Evolutionary conservation across 2,113 vertebrate genomes (phyloP).

Genomic region (Cygnus buccinator): DNA sequence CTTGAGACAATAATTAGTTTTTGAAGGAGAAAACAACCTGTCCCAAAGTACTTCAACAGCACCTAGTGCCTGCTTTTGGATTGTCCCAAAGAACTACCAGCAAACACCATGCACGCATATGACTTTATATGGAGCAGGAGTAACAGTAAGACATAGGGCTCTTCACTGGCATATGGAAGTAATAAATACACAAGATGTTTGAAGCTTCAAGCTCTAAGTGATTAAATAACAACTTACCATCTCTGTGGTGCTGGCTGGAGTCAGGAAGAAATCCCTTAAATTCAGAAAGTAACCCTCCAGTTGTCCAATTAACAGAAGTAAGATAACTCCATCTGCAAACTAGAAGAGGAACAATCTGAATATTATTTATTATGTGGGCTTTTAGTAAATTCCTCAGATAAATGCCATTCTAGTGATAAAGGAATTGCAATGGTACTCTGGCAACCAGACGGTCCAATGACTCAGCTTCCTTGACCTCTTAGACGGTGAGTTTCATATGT

Average conservation of each 20-base stretch:
- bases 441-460: neutral
- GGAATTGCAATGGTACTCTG: neutral
- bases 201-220: neutral
- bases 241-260: constrained; percentile 78
- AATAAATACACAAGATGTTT: neutral
- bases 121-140: neutral
- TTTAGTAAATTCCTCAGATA: neutral
- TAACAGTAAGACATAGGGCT: neutral
- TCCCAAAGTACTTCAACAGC: neutral
- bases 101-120: neutral
- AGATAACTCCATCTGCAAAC: constrained; percentile 93
- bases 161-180: neutral
- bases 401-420: neutral
- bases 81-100: neutral
- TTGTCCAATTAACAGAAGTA: constrained; percentile 92
- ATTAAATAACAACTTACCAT: constrained; percentile 79
- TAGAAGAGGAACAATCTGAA: constrained; percentile 41
- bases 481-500: neutral
- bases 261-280: constrained; percentile 85
- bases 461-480: neutral
- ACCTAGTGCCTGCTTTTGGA: rapidly evolving
- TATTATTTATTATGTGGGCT: neutral
- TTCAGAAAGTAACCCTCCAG: constrained; percentile 91
- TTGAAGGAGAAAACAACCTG: neutral
- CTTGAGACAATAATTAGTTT: neutral